phyloP scores from a whole-genome alignment of 2,113 vertebrate genomes.

The Proterorhinus semilunaris region DNA sequence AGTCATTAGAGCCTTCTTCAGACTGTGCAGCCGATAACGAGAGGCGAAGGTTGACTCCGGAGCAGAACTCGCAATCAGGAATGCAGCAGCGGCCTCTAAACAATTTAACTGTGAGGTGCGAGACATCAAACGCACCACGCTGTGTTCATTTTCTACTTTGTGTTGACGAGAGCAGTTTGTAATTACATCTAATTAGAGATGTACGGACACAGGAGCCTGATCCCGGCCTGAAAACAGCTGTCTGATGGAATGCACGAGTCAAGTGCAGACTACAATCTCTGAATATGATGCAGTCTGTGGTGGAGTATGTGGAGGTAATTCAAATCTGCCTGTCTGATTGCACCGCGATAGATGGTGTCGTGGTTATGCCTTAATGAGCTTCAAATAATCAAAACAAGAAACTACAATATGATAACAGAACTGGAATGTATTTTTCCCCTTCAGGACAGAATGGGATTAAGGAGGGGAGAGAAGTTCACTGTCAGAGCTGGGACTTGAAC shows the following conservation, averaged over 20 bases:
- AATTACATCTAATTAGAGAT: slow-evolving; percentile 52
- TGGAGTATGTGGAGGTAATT: background rate
- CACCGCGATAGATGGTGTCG: background rate
- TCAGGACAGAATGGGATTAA: no score
- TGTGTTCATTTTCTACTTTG: slow-evolving; percentile 33
- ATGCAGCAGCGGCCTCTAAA: slow-evolving; percentile 27
- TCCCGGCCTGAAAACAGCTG: slow-evolving; percentile 60
- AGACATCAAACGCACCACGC: slow-evolving; percentile 46
- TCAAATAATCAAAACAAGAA: background rate
- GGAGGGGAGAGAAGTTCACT: no score
- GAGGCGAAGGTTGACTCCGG: slow-evolving; percentile 29
- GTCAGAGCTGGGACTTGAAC: no score
- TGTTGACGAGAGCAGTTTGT: slow-evolving; percentile 29
- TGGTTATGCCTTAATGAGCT: no score
- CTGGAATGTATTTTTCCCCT: no score
- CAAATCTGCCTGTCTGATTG: background rate
- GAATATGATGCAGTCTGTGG: slow-evolving; percentile 2
- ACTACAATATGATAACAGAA: background rate
- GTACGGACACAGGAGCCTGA: slow-evolving; percentile 42
- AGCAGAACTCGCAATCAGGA: slow-evolving; percentile 38
- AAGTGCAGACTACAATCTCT: slow-evolving; percentile 52
- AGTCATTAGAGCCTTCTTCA: background rate
- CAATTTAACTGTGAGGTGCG: slow-evolving; percentile 36
- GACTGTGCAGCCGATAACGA: slow-evolving; percentile 10
- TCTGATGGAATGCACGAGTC: slow-evolving; percentile 50